Evolutionary conservation across 2,888 invertebrate genomes (phyloP), one percentile per base, ranked within the genome.

Genomic region (Patella ulyssiponensis): DNA sequence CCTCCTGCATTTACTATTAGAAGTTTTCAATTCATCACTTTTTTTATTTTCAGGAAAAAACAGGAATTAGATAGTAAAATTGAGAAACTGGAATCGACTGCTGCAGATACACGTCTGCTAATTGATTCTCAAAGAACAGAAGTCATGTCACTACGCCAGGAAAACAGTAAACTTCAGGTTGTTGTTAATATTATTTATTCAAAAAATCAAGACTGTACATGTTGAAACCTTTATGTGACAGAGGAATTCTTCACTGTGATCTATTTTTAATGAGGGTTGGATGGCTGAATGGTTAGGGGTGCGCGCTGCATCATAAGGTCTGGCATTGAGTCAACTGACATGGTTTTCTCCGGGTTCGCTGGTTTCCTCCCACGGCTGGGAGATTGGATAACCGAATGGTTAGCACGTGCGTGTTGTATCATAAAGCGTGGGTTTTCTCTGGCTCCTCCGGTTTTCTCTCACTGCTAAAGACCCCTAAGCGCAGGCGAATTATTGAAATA

Each of bases 81-180:
- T 1, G 75, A 82, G 23, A 75, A 77, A 33, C 52, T 87, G 74
- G 82, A 87, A 54, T 73, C 77, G 3, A 76, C 83, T 23, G 77
- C 81, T 15, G 79, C 83, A 23, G 87, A 89, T 79, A 78, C 83
- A 9, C 84, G 84, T 71, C 27, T 86, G 5, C 80, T 87, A 12
- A 76, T 88, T 69, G 86, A 85, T n/a, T 83, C 86, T 20, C 83
- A 86, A 71, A 83, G 86, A 56, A 85, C 84, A 70, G 88, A 89
- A 73, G 78, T 85, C 11, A 81, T 82, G 70, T 76, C 83, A n/a
- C 75, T 85, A 1, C 82, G 83, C 76, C 82, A 86, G 53, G 76
- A 83, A 14, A 78, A 85, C 33, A 73, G 81, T 52, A 81, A 85
- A 74, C 83, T 85, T 52, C 86, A 87, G 84, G 87, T 87, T 71